Evolutionary conservation across 2,113 vertebrate species (phyloP).

Genomic region (Ameiurus melas): DNA sequence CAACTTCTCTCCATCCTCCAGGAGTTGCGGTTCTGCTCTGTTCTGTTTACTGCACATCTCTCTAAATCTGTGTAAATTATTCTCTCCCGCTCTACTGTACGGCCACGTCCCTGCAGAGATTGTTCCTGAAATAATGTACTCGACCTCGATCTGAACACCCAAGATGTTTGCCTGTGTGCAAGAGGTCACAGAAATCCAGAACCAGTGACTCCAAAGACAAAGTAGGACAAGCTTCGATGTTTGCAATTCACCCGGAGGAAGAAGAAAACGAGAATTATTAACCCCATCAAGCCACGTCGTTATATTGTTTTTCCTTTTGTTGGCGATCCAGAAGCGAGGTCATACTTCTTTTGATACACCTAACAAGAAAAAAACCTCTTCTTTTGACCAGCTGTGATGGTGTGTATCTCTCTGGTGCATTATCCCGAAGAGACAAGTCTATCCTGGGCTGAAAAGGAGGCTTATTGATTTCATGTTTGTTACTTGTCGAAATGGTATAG

Average conservation of each 20-base stretch:
- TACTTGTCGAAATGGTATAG: slow-evolving; percentile 38
- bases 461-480: slow-evolving; percentile 53
- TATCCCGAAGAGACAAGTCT: slow-evolving; percentile 43
- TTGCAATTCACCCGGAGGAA: slow-evolving; percentile 44
- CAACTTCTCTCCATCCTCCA: slow-evolving; percentile 12
- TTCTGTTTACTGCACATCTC: slow-evolving; percentile 37
- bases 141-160: slow-evolving; percentile 64
- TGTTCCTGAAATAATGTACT: slow-evolving; percentile 68
- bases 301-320: neutral
- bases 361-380: slow-evolving; percentile 18
- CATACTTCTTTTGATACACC: slow-evolving; percentile 14
- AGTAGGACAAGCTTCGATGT: slow-evolving; percentile 67
- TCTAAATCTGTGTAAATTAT: slow-evolving; percentile 50
- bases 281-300: neutral
- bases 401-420: slow-evolving; percentile 21
- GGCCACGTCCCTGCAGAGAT: slow-evolving; percentile 56
- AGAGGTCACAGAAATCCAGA: slow-evolving; percentile 60
- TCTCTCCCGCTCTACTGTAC: slow-evolving; percentile 35
- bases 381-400: neutral
- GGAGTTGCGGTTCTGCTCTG: neutral
- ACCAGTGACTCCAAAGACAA: slow-evolving; percentile 44
- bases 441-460: slow-evolving; percentile 35
- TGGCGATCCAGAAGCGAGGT: neutral
- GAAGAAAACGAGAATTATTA: slow-evolving; percentile 32
- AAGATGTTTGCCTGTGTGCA: slow-evolving; percentile 48